These are phyloP conservation scores for Beroe ovata DNA, from an alignment of 37 sponge, comb jelly and placozoan species.

Conservation along the genomic window DNA sequence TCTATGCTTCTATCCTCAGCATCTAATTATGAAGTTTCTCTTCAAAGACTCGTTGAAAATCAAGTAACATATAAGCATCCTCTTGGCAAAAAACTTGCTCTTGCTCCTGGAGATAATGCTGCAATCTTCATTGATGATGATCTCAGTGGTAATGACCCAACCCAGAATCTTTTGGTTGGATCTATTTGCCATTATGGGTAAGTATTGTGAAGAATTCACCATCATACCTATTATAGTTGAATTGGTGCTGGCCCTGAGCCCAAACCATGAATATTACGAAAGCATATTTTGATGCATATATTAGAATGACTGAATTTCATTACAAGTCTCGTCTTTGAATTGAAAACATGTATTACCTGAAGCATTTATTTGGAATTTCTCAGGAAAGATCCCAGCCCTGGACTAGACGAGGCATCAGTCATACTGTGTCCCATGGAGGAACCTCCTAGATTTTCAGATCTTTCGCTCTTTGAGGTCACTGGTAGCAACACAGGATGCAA, in stretches of 20 bases:
- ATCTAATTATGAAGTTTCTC: not conserved
- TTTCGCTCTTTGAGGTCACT: not conserved
- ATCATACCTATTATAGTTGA: too few species aligned
- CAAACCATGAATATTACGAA: too few species aligned
- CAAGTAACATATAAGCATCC: constrained; percentile 17
- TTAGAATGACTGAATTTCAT: too few species aligned
- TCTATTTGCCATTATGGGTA: constrained; percentile 5
- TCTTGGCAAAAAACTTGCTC: not conserved
- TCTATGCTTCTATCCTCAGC: constrained; percentile 24
- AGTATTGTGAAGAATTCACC: too few species aligned
- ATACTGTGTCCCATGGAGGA: not conserved
- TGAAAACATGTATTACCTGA: too few species aligned
- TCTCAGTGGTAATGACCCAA: not conserved
- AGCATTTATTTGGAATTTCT: too few species aligned
- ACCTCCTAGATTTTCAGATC: not conserved
- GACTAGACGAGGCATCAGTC: not conserved
- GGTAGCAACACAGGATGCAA: constrained; percentile 28
- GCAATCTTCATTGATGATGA: constrained; percentile 41
- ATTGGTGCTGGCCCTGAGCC: too few species aligned
- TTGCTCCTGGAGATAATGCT: constrained; percentile 36
- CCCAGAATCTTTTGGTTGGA: not conserved
- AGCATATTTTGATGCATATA: too few species aligned
- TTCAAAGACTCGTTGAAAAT: not conserved
- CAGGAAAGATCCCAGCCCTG: not conserved
- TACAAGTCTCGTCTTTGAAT: too few species aligned